These are phyloP conservation scores for Acrossocheilus wenchowensis DNA, from an alignment of 2,797 vertebrate species.

Conservation along the genomic window DNA sequence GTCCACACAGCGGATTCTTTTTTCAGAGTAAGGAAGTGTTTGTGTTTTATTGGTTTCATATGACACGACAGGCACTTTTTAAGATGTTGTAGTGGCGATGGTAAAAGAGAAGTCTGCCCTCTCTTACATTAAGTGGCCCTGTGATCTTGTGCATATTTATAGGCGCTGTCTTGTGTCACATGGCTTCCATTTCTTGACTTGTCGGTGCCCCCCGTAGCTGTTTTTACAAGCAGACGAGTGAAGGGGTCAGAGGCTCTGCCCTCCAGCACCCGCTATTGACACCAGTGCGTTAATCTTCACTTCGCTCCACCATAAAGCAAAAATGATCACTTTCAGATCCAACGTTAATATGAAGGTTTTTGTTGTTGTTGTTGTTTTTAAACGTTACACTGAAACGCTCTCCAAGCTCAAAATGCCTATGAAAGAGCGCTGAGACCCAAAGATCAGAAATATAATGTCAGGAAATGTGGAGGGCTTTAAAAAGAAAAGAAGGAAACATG, in stretches of 20 bases:
- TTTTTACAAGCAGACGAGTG: slow-evolving; percentile 82
- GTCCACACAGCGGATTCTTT: slow-evolving; percentile 24
- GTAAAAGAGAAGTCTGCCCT: slow-evolving; percentile 80
- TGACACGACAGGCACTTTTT: slow-evolving; percentile 82
- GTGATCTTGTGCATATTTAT: slow-evolving; percentile 85
- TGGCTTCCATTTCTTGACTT: slow-evolving; percentile 85
- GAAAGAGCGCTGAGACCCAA: background rate
- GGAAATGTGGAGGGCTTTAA: background rate
- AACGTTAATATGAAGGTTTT: background rate
- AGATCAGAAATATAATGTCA: background rate
- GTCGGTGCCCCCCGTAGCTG: slow-evolving; percentile 76
- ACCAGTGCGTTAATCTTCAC: background rate
- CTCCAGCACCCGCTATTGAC: slow-evolving; percentile 43
- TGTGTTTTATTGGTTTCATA: slow-evolving; percentile 84
- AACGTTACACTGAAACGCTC: background rate
- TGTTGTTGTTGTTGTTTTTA: background rate
- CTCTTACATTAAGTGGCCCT: slow-evolving; percentile 79
- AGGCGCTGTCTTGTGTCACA: slow-evolving; percentile 83
- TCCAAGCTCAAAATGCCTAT: background rate
- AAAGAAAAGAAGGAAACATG: background rate
- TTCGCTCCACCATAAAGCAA: background rate
- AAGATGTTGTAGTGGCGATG: slow-evolving; percentile 82
- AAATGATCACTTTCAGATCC: background rate
- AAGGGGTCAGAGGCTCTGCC: slow-evolving; percentile 74
- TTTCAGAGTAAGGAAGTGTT: slow-evolving; percentile 76